Evolutionary conservation across 2,888 invertebrate genomes (phyloP).

Genomic region (Eupithecia tripunctaria): DNA sequence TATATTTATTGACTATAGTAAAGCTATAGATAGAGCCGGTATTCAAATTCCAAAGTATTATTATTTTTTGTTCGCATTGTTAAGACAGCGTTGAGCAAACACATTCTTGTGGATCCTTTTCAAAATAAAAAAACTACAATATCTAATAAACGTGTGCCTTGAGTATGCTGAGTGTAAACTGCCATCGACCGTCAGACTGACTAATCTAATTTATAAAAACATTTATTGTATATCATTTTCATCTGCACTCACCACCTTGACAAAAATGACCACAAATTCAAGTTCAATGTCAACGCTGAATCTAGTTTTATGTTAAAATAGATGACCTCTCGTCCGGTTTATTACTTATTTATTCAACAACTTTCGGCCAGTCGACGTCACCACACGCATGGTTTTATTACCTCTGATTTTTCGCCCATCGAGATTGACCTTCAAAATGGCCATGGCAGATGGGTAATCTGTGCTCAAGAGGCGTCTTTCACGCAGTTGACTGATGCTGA

Average conservation of each 20-base stretch:
- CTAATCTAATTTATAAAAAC: background rate
- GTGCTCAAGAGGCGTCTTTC: conserved; percentile 34
- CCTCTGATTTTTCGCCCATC: conserved; percentile 36
- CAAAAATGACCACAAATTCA: conserved; percentile 25
- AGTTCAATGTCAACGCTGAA: conserved; percentile 40
- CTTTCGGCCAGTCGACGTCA: conserved; percentile 35
- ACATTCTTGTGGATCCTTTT: background rate
- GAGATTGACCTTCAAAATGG: conserved; percentile 41
- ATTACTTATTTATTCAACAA: conserved; percentile 31
- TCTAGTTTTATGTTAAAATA: conserved; percentile 41
- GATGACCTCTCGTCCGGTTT: conserved; percentile 33
- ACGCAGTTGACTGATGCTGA: conserved; percentile 41
- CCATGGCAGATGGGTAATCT: conserved; percentile 41
- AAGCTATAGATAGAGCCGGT: background rate
- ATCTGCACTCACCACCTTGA: conserved; percentile 4
- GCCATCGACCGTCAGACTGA: no score
- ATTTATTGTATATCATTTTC: background rate
- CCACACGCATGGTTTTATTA: conserved; percentile 21
- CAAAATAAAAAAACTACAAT: background rate
- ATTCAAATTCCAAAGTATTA: background rate
- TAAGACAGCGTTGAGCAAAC: background rate
- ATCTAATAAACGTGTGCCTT: background rate
- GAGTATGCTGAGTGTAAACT: no score
- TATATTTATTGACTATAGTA: background rate
- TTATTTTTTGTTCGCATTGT: background rate